Evolutionary conservation across 2,888 invertebrate species (phyloP).

Genomic region (Pristionchus exspectatus): DNA sequence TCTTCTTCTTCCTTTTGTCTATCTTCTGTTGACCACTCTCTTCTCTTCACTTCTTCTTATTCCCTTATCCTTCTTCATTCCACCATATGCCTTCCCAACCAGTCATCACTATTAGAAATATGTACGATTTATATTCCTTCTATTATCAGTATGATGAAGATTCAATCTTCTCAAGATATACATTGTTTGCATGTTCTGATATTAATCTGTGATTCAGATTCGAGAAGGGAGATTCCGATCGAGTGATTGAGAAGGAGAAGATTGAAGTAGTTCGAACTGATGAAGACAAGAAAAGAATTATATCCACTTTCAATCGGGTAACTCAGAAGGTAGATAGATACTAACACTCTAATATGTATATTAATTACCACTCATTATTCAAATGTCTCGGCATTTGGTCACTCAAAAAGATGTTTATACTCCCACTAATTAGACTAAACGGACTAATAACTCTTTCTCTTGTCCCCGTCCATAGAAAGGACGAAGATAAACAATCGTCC

Average conservation of each 20-base stretch:
- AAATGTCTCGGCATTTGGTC: background rate
- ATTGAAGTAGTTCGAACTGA: constrained; percentile 70
- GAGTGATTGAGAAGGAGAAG: constrained; percentile 64
- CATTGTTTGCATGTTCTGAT: background rate
- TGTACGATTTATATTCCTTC: background rate
- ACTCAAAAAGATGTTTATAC: background rate
- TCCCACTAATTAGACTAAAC: background rate
- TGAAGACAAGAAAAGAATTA: constrained; percentile 72
- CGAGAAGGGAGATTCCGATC: constrained; percentile 70
- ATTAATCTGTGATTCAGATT: constrained; percentile 60
- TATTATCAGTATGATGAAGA: background rate
- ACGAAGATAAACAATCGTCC: constrained; percentile 23
- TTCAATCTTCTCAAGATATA: background rate
- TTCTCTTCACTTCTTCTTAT: constrained; percentile 14
- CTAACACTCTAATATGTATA: background rate
- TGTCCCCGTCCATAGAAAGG: background rate
- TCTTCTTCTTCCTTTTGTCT: constrained; percentile 47
- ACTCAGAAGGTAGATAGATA: constrained; percentile 36
- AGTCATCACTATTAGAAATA: constrained; percentile 21
- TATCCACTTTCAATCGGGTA: constrained; percentile 72
- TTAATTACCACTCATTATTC: background rate
- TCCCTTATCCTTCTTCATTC: constrained; percentile 35
- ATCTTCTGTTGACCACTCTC: constrained; percentile 3
- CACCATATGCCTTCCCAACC: background rate
- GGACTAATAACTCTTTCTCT: constrained; percentile 3